These are phyloP conservation scores for Zootoca vivipara DNA, from an alignment of 2,113 vertebrate genomes.

Conservation along the genomic window DNA sequence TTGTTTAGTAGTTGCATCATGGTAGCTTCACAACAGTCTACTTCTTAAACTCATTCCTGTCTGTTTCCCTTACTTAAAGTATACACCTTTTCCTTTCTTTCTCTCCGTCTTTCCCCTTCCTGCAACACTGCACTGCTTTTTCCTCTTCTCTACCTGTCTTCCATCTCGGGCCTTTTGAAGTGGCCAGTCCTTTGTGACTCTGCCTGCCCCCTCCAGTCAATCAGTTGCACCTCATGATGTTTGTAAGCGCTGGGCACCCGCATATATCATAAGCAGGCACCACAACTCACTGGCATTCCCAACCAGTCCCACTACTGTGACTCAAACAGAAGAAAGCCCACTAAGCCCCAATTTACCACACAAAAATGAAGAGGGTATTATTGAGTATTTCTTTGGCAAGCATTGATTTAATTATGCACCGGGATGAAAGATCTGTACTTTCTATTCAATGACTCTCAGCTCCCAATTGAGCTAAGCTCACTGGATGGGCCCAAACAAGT, in stretches of 20 bases:
- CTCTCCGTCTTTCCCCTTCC: too few species aligned
- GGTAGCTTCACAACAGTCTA: too few species aligned
- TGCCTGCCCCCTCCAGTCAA: not conserved
- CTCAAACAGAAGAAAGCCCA: not conserved
- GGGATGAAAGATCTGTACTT: not conserved
- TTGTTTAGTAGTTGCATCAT: too few species aligned
- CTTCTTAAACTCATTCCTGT: not conserved
- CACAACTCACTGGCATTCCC: too few species aligned
- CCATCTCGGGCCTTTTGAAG: not conserved
- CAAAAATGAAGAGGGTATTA: not conserved
- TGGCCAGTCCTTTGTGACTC: not conserved
- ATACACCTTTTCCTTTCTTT: not conserved
- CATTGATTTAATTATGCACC: not conserved
- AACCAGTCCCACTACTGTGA: not conserved
- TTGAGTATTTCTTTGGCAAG: not conserved
- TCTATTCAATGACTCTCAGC: not conserved
- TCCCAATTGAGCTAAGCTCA: not conserved
- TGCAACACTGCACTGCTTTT: not conserved
- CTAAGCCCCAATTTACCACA: not conserved
- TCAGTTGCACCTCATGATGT: not conserved
- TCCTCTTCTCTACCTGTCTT: not conserved
- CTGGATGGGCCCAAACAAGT: not conserved
- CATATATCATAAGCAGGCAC: not conserved
- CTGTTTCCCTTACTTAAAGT: not conserved
- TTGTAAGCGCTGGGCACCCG: not conserved